Conservation (phyloP, 2,113 vertebrate genomes). For the Orientallactaga bullata region DNA sequence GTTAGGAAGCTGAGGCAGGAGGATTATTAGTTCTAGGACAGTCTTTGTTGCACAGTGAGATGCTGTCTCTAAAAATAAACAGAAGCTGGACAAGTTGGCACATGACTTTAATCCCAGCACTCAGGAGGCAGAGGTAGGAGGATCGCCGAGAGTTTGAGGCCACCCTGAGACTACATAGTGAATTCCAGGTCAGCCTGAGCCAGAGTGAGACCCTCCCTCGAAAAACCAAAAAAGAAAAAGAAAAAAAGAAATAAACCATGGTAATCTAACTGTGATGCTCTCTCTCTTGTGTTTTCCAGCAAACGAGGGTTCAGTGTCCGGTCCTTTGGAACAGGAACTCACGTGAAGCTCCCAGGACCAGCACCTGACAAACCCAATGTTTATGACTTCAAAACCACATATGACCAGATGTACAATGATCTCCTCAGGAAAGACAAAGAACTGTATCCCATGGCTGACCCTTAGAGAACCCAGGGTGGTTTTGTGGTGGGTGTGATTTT, state of each 20-base stretch:
- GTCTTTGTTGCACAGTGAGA: too few relatives aligned
- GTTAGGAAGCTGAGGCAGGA: too few relatives aligned
- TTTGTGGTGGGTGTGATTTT: constrained; percentile 84
- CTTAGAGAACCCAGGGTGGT: constrained; percentile 79
- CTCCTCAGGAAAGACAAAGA: constrained; percentile 99
- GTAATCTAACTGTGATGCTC: constrained; percentile 36
- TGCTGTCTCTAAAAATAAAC: too few relatives aligned
- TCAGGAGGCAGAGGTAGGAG: too few relatives aligned
- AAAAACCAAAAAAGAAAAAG: too few relatives aligned
- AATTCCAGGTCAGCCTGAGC: too few relatives aligned
- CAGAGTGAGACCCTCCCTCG: too few relatives aligned
- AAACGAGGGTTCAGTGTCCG: constrained; percentile 98
- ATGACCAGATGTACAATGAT: constrained; percentile 99
- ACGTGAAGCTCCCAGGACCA: constrained; percentile 98
- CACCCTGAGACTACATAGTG: too few relatives aligned
- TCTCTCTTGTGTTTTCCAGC: constrained; percentile 89
- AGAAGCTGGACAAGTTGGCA: too few relatives aligned
- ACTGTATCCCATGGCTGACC: constrained; percentile 95
- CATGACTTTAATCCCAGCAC: too few relatives aligned
- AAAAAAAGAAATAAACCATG: not conserved
- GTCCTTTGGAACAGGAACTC: constrained; percentile 97
- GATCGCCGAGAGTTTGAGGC: too few relatives aligned
- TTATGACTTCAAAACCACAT: constrained; percentile 99
- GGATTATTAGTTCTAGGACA: too few relatives aligned
- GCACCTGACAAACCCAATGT: constrained; percentile 99